These are phyloP conservation scores for Drosophila pachea DNA, from an alignment of 1,140 invertebrate species.

Conservation along the genomic window DNA sequence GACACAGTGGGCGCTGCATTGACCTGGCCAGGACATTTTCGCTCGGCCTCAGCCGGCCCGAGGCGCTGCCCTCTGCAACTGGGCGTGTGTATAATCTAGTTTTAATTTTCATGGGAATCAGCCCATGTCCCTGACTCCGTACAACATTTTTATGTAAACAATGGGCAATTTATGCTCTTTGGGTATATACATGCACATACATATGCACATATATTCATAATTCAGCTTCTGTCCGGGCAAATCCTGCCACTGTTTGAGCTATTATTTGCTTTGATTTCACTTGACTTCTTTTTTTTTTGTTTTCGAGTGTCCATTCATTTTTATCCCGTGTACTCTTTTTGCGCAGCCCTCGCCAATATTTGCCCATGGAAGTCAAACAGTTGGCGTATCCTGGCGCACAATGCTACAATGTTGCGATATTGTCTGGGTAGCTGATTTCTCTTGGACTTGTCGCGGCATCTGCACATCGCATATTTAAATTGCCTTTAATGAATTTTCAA, in stretches of 20 bases:
- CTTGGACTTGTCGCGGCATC: slow-evolving; percentile 35
- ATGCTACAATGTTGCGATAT: slow-evolving; percentile 24
- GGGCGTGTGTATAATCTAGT: slow-evolving; percentile 70
- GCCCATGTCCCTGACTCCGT: slow-evolving; percentile 56
- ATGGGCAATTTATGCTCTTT: slow-evolving; percentile 57
- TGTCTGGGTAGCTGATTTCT: slow-evolving; percentile 38
- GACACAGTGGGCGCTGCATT: slow-evolving; percentile 74
- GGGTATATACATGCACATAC: slow-evolving; percentile 52
- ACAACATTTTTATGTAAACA: slow-evolving; percentile 44
- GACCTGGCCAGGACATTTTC: slow-evolving; percentile 33
- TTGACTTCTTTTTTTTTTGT: slow-evolving; percentile 56
- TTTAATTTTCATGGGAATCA: slow-evolving; percentile 76
- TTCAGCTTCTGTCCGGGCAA: slow-evolving; percentile 1
- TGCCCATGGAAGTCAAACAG: slow-evolving; percentile 65
- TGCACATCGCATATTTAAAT: slow-evolving; percentile 71
- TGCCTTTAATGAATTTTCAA: slow-evolving; percentile 78
- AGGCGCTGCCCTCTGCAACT: background rate
- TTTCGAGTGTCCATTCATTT: slow-evolving; percentile 53
- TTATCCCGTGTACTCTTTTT: slow-evolving; percentile 36
- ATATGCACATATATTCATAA: slow-evolving; percentile 41
- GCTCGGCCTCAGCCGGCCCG: background rate
- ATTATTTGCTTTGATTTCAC: slow-evolving; percentile 73
- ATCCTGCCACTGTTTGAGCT: slow-evolving; percentile 45
- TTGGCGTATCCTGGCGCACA: slow-evolving; percentile 33
- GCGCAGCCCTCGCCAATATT: slow-evolving; percentile 54